Evolutionary conservation across 2,797 vertebrate species (phyloP), one percentile per base, ranked within the genome.

Genomic region (Aphelocoma californica): DNA sequence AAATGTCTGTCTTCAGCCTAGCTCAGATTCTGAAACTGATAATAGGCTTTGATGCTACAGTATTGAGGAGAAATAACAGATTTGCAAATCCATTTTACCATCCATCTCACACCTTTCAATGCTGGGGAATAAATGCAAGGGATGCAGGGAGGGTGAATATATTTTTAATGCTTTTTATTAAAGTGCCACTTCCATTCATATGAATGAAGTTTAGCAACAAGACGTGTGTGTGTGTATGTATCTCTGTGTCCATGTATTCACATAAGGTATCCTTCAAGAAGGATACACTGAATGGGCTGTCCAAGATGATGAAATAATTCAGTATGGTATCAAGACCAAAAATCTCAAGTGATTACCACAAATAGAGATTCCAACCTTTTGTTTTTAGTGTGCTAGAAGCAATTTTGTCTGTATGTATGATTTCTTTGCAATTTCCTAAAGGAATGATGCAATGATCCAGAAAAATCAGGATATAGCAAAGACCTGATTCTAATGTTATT

Each of bases 381-480:
- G 64, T 66, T 71, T 86, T 21, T 10, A 45, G 74, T n/a, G 44
- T n/a, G 34, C 66, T 66, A 65, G 69, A 83, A 50, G 16, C 3
- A 14, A 64, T 83, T 89, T 93, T 93, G 53, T 57, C 83, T 56
- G 65, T 86, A 91, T 45, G 11, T 72, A 26, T n/a, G 6, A 25
- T 88, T 89, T 94, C 51, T 89, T 96, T 87, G 66, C 66, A 81
- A 60, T 94, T 93, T 96, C 66, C 89, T 93, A 86, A 73, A 72
- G 79, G 53, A 91, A 79, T 72, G 2, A 66, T 70, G 85, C 93
- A 57, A 93, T 93, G 84, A 91, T 95, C 78, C 74, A 72, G 66
- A 94, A 95, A 95, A 86, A 93, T 83, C 66, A 79, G n/a, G 50
- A n/a, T 91, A 34, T 74, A 95, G 72, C 29, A 79, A 92, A 93